Evolutionary conservation across 30 jellyfish, hydroid and myxozoan species (phyloP).

Genomic region (Hydractinia symbiolongicarpus): DNA sequence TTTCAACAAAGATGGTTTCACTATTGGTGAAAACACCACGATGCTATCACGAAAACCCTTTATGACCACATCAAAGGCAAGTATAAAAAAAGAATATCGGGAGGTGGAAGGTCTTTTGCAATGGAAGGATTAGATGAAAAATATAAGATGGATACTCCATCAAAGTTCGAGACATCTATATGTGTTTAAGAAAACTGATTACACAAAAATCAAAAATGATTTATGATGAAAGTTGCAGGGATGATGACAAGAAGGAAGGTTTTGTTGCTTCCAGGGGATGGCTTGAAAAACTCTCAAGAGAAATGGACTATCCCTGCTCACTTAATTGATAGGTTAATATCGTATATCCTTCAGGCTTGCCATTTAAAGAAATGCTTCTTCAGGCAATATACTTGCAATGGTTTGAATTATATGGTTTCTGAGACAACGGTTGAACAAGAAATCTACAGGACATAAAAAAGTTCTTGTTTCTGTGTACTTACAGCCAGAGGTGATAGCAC

Average conservation of each 20-base stretch:
- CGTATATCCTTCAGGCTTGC: slow-evolving; percentile 7
- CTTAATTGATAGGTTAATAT: not conserved
- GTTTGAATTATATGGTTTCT: not conserved
- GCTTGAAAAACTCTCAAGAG: slow-evolving; percentile 1
- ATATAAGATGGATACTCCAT: too few relatives aligned
- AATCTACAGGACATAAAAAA: not conserved
- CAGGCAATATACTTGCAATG: slow-evolving; percentile 11
- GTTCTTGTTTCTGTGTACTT: slow-evolving; percentile 10
- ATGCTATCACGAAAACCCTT: too few relatives aligned
- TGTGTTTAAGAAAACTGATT: too few relatives aligned
- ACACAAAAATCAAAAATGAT: not conserved
- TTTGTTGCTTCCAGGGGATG: slow-evolving; percentile 4
- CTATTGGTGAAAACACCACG: too few relatives aligned
- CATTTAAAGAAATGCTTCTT: not conserved
- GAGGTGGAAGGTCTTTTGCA: too few relatives aligned
- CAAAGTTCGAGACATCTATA: too few relatives aligned
- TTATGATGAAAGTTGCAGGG: slow-evolving; percentile 5
- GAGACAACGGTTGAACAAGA: slow-evolving; percentile 12
- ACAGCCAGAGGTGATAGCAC: slow-evolving; percentile 11
- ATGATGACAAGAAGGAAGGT: not conserved
- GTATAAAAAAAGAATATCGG: too few relatives aligned
- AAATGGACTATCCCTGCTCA: slow-evolving; percentile 2
- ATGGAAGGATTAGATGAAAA: too few relatives aligned
- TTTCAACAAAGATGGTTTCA: too few relatives aligned
- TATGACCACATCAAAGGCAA: too few relatives aligned